Evolutionary conservation across 2,113 vertebrate species (phyloP).

Genomic region (Pachycephala philippinensis): DNA sequence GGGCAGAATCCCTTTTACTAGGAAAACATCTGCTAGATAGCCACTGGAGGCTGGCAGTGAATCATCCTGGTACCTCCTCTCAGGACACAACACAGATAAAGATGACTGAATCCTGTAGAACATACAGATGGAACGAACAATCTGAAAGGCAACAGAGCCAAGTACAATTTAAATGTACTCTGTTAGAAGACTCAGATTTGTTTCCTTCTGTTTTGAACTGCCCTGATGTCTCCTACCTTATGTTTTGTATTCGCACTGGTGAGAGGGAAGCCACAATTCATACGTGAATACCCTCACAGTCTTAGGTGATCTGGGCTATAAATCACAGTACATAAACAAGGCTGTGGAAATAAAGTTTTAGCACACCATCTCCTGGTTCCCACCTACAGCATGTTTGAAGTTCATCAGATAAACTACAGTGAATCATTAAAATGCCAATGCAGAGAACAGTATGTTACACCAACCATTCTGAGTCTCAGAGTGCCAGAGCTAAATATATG

Average conservation of each 20-base stretch:
- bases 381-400: neutral
- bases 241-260: neutral
- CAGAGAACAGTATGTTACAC: neutral
- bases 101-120: neutral
- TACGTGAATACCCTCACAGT: neutral
- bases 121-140: neutral
- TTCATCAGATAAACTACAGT: conserved; percentile 4
- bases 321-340: neutral
- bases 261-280: neutral
- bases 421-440: neutral
- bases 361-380: neutral
- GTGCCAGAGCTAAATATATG: neutral
- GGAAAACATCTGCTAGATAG: neutral
- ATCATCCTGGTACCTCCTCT: neutral
- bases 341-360: neutral
- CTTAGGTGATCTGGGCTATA: neutral
- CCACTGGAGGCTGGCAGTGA: neutral
- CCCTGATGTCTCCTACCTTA: neutral
- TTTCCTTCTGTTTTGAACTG: neutral
- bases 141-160: neutral
- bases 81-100: neutral
- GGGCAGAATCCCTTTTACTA: neutral
- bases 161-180: neutral
- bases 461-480: neutral
- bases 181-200: neutral